Evolutionary conservation across 2,113 vertebrate species (phyloP), one percentile per base, ranked within the genome.

Genomic region (Donacobius atricapilla): DNA sequence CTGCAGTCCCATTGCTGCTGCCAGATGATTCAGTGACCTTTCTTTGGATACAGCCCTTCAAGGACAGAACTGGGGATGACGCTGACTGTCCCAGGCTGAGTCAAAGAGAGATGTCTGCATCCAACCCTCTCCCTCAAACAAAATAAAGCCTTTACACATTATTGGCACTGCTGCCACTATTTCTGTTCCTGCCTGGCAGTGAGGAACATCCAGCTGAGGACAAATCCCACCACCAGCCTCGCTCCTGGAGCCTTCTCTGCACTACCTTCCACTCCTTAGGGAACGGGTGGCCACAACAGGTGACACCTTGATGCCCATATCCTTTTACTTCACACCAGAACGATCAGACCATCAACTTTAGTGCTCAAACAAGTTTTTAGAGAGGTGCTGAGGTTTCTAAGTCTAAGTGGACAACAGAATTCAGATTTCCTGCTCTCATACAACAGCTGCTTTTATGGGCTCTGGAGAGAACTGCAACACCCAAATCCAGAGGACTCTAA

Each of bases 311-410:
- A 37, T 79, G 21, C 8, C 35, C 39, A 60, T 3, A 24, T 18
- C 24, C 13, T 63, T 35, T 31, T 15, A 6, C 25, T 68, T 72
- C 23, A 72, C 8, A 53, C 4, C 31, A 44, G 30, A 35, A 15
- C 1, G 0, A 24, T 33, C 51, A 66, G 33, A 65, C 4, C 2
- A 1, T 25, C 17, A 40, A 13, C 15, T 10, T 37, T 20, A 64
- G 14, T 6, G 33, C 17, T 30, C 45, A 20, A 53, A 57, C 10
- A 19, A 37, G 33, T 0, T 2, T 75, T 82, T 31, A 44, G 27
- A 66, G 13, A 37, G 11, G 1, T 53, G 11, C 3, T 79, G 5
- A 37, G 20, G 13, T 72, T 87, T 87, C 30, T 45, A 53, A 53
- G 35, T 28, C 13, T 16, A 11, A 84, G 15, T 5, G 11, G 33